phyloP scores from a whole-genome alignment of 2,113 vertebrate genomes.

The Ascaphus truei region DNA sequence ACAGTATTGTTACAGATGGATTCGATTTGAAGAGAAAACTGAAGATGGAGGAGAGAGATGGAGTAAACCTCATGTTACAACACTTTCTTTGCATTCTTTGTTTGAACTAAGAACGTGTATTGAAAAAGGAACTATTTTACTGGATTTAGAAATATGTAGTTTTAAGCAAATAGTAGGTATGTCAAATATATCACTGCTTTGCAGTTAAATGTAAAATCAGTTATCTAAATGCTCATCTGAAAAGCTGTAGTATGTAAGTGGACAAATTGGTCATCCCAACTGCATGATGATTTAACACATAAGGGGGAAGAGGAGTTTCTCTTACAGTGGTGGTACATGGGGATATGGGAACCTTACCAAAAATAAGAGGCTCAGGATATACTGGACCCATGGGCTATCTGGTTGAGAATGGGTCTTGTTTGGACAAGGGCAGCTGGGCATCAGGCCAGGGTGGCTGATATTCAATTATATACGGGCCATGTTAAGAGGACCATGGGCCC shows the following conservation, averaged over 20 bases:
- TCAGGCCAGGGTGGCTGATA: too few relatives aligned
- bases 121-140: conserved; percentile 43
- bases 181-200: too few relatives aligned
- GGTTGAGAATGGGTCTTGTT: too few relatives aligned
- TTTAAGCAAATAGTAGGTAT: conserved; percentile 64
- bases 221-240: not conserved
- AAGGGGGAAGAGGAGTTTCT: not conserved
- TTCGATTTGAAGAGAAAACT: conserved; percentile 70
- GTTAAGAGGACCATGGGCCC: too few relatives aligned
- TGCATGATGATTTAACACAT: too few relatives aligned
- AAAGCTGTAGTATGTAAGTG: not conserved
- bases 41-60: conserved; percentile 61
- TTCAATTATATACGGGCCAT: too few relatives aligned
- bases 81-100: conserved; percentile 56
- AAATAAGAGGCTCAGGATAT: too few relatives aligned
- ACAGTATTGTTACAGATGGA: conserved; percentile 64
- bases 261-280: too few relatives aligned
- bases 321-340: not conserved
- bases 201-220: not conserved
- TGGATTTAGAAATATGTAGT: conserved; percentile 54
- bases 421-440: too few relatives aligned
- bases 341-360: too few relatives aligned
- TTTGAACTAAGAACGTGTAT: conserved; percentile 55
- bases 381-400: too few relatives aligned
- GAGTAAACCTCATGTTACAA: conserved; percentile 62